Base-by-base conservation (phyloP, 2,797 vertebrate genomes). In the Melanotaenia maccullochi region DNA sequence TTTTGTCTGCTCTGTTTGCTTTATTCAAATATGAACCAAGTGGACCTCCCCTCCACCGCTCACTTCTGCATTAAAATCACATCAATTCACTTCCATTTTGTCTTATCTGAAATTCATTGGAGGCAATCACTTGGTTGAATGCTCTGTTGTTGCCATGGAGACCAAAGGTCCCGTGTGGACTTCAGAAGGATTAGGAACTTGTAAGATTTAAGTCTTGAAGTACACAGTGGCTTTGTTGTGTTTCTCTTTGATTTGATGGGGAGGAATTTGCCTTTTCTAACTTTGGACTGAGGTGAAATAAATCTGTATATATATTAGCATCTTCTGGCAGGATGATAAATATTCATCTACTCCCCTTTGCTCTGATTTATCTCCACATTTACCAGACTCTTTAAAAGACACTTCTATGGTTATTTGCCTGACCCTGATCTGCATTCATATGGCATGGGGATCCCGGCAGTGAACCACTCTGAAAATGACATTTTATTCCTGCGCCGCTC, bases 41-140 rank as follows among this genome's bases (percentile, higher is more conserved):
- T 95, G 96, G 97, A 98, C 97, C 97, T 97, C 97, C 97, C 97
- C 95, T 97, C 96, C 93, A 90, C 94, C 90, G 95, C 97, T 96
- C 96, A 96, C 97, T 97, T 98, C 98, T 99, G 97, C 97, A 99
- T 99, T 98, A 99, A 99, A 99, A 98, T 98, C 98, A 97, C 98
- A 99, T 99, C 97, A 98, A 97, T 99, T 98, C 97, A 95, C 95
- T 97, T 97, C 97, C 96, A 98, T 97, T 97, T 97, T 96, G 96
- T 97, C 97, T 99, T 99, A 99, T 99, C 98, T 99, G 97, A 98
- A 98, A 99, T 99, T 99, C 98, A 99, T 99, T 99, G 97, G 96
- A 97, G 97, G 96, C 97, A 98, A 98, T 98, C 97, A 97, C 97
- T 98, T 97, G 97, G 95, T 96, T 97, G 97, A 97, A 98, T 99